phyloP scores from a whole-genome alignment of 1,140 invertebrate species.

The Philopotamus ludificatus region DNA sequence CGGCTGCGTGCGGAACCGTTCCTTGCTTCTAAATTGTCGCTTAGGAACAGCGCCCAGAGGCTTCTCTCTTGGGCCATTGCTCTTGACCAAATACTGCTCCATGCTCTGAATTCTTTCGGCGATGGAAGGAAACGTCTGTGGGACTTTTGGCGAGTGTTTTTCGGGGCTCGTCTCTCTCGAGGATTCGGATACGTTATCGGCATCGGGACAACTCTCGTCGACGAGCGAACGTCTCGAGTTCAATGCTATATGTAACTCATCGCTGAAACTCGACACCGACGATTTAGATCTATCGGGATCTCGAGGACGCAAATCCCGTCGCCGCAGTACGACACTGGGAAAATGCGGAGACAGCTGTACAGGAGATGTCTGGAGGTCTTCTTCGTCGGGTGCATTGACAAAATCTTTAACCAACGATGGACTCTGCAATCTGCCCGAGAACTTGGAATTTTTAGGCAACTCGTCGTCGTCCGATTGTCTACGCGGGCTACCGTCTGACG shows the following conservation, averaged over 20 bases:
- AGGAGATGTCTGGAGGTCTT: too few species aligned
- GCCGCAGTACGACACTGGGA: conserved; percentile 47
- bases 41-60: conserved; percentile 49
- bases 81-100: conserved; percentile 52
- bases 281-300: conserved; percentile 52
- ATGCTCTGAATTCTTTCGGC: conserved; percentile 55
- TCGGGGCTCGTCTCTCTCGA: conserved; percentile 35
- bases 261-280: conserved; percentile 52
- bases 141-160: conserved; percentile 43
- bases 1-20: conserved; percentile 66
- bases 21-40: conserved; percentile 52
- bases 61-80: conserved; percentile 45
- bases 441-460: conserved; percentile 28
- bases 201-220: conserved; percentile 51
- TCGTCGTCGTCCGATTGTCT: conserved; percentile 21
- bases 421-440: conserved; percentile 31
- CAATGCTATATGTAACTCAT: conserved; percentile 52
- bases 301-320: conserved; percentile 53
- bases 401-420: conserved; percentile 36
- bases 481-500: background rate
- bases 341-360: conserved; percentile 11
- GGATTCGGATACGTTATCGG: conserved; percentile 4
- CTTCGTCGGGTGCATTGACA: conserved; percentile 1
- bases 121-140: conserved; percentile 52
- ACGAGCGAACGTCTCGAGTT: conserved; percentile 52